Percentiles rank a stretch among this genome's conserved stretches.
phyloP scores from a whole-genome alignment of 2,888 invertebrate genomes.

The Scotopteryx bipunctaria region DNA sequence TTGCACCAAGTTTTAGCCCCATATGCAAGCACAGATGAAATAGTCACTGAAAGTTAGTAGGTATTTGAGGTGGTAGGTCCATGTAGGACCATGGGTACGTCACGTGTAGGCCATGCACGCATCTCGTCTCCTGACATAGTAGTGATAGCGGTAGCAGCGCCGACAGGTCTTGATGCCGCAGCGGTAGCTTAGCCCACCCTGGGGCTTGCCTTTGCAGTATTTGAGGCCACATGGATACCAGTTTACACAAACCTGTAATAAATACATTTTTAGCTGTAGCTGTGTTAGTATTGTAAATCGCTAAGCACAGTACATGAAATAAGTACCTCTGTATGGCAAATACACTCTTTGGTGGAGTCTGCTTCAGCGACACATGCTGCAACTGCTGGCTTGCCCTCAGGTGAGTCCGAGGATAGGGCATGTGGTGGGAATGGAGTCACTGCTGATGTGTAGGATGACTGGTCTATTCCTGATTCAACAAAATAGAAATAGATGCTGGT shows the following conservation, averaged over 20 bases:
- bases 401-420: conserved; percentile 59
- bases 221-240: conserved; percentile 98
- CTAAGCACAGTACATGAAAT: background rate
- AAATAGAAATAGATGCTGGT: no score
- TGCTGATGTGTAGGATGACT: conserved; percentile 87
- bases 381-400: conserved; percentile 62
- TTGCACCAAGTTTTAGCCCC: conserved; percentile 21
- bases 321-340: conserved; percentile 90
- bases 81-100: conserved; percentile 50
- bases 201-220: conserved; percentile 94
- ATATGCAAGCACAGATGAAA: conserved; percentile 12
- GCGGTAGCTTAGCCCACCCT: conserved; percentile 88
- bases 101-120: conserved; percentile 65
- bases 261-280: background rate
- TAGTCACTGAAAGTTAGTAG: conserved; percentile 31
- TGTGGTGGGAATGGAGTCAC: conserved; percentile 87
- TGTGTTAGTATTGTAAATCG: background rate
- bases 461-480: conserved; percentile 85
- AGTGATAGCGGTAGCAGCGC: conserved; percentile 94
- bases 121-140: conserved; percentile 92
- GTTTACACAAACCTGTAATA: conserved; percentile 87
- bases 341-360: conserved; percentile 89
- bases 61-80: conserved; percentile 36
- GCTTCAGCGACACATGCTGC: conserved; percentile 87
- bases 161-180: conserved; percentile 98